Base-by-base conservation (phyloP, 2,888 invertebrate genomes). In the Steinernema scapterisci region DNA sequence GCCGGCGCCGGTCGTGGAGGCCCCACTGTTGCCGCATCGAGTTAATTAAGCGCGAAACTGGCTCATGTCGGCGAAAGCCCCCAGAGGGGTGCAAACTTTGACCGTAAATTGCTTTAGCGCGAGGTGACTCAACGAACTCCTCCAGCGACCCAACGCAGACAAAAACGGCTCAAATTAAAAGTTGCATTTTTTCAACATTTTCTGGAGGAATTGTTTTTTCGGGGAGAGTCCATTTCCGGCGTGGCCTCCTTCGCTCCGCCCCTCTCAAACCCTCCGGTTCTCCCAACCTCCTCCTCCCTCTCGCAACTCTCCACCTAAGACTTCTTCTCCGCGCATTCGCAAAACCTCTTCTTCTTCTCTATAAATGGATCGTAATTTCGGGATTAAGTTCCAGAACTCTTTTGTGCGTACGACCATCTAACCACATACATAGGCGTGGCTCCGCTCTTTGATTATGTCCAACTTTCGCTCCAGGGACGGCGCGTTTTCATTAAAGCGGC, bases 31-130 rank as follows among this genome's bases (percentile, higher is more conserved):
- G 19, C 52, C 21, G 21, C 9, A 63, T 27, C 16, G 11, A 27
- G 27, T 63, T 63, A 63, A 63, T 63, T 63, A 63, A 13, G 63
- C 19, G 31, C 63, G 6, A 63, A 27, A 38, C 38, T 38, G 38
- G 38, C 9, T 38, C 3, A 38, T 38, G 38, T 9, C 38, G 38
- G 45, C 23, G n/a, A 72, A 74, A 21, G 73, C 54, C 23, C 31
- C 16, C 31, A 38, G 9, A 23, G 25, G n/a, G 43, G 13, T 6
- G 54, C 23, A 38, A n/a, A 16, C 19, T 16, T 72, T 2, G n/a
- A 46, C 48, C 21, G 31, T 21, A 52, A 23, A 31, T 25, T 16
- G 3, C 16, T 23, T 38, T 38, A 38, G 43, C 21, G 38, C 38
- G 38, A 38, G 38, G 38, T 38, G 5, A 38, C 38, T 38, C 38